Percentiles rank a stretch among this genome's conserved stretches.
Evolutionary conservation across 2,797 vertebrate genomes (phyloP).

Genomic region (Poeciliopsis presidionis): DNA sequence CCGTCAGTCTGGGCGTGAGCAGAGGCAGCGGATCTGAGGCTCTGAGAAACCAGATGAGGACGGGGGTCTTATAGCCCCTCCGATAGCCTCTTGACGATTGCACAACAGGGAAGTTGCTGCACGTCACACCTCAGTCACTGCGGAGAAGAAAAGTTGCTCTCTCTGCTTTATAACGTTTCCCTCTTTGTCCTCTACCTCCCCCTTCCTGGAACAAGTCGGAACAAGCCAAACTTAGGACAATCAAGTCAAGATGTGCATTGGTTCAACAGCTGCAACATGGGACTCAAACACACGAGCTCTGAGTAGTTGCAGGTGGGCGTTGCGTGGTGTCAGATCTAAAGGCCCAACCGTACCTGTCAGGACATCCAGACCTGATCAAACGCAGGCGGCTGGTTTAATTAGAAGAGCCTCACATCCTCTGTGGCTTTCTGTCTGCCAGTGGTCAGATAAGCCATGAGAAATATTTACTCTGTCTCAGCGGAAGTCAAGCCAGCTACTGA

Average conservation of each 20-base stretch:
- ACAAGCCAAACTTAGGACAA: conserved; percentile 42
- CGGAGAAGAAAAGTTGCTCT: conserved; percentile 17
- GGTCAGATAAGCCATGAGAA: conserved; percentile 82
- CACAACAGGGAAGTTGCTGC: conserved; percentile 67
- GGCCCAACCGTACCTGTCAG: conserved; percentile 1
- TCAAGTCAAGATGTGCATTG: conserved; percentile 69
- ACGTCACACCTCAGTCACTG: conserved; percentile 63
- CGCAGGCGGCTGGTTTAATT: conserved; percentile 62
- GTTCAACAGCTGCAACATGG: conserved; percentile 26
- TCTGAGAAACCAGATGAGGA: conserved; percentile 71
- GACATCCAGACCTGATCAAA: conserved; percentile 35
- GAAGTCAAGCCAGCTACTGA: conserved; percentile 68
- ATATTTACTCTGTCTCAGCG: conserved; percentile 73
- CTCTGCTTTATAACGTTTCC: conserved; percentile 8
- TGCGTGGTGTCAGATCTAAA: conserved; percentile 27
- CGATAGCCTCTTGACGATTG: conserved; percentile 59
- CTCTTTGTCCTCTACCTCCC: conserved; percentile 6
- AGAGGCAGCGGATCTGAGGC: conserved; percentile 38
- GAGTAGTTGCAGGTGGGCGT: conserved; percentile 6
- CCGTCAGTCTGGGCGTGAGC: conserved; percentile 28
- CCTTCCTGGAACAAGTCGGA: conserved; percentile 3
- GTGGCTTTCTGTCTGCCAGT: conserved; percentile 51
- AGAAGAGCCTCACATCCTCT: conserved; percentile 51
- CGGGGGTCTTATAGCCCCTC: conserved; percentile 73
- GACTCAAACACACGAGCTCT: conserved; percentile 14